Evolutionary conservation across 2,113 vertebrate genomes (phyloP), one percentile per base, ranked within the genome.

Genomic region (Oostethus manadensis): DNA sequence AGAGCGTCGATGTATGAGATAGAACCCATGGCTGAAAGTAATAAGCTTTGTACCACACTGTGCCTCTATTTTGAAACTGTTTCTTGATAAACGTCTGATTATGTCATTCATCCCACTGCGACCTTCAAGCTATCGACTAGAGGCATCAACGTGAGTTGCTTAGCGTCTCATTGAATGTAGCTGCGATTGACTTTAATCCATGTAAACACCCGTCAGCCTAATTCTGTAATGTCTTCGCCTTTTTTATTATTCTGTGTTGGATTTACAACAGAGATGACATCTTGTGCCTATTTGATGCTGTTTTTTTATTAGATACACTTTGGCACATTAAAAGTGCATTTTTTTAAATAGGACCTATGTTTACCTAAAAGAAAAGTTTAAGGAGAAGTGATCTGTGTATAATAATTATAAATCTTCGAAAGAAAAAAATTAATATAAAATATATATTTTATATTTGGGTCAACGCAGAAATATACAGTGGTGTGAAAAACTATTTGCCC

Each of bases 1-100:
- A 40, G 29, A 66, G 50, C 15, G 21, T 40, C 78, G 77, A 81
- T 78, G 58, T 73, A 80, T 62, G 74, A 64, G 56, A 64, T 66
- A 11, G 50, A 21, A 46, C 17, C 54, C 45, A 20, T 45, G 58
- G 51, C 62, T 71, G n/a, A 61, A 70, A 64, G 57, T 63, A 74
- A 80, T 76, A 60, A 68, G 61, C 56, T 67, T 66, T 78, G 55
- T 45, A 49, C 61, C 50, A 47, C 45, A 26, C 0, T 18, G 10
- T 2, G 40, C 51, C 68, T 68, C 74, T 71, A 44, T 68, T 79
- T 74, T 60, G 48, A 66, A 62, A 40, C 40, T 40, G 15, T 60
- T 77, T 74, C 42, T 51, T 71, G 60, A 78, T 69, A 62, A 77
- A 63, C 4, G n/a, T 72, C 13, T 26, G 56, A 68, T 61, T 78